Conservation (phyloP, 2,113 vertebrate species). For the Maccullochella peelii region DNA sequence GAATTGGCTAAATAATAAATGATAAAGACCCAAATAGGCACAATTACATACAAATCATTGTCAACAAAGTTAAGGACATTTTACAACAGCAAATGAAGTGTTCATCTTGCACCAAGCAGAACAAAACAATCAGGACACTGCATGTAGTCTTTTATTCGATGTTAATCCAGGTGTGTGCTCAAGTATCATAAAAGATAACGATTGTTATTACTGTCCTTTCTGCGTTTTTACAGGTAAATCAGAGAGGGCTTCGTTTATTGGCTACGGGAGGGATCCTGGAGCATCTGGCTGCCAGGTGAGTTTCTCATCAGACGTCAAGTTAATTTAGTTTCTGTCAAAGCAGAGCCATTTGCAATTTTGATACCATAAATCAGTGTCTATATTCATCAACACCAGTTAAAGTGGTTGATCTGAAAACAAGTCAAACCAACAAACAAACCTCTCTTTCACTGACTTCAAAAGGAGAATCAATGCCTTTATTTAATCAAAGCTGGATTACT, state of each 20-base stretch:
- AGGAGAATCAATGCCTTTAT: not conserved
- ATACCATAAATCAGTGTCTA: not conserved
- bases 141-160: not conserved
- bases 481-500: conserved; percentile 20
- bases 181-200: conserved; percentile 13
- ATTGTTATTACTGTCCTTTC: not conserved
- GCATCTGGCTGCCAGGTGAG: conserved; percentile 94
- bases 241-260: conserved; percentile 90
- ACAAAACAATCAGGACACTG: not conserved
- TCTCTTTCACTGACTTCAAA: not conserved
- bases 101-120: not conserved
- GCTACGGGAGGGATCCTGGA: conserved; percentile 90
- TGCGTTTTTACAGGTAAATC: conserved; percentile 88
- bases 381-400: not conserved
- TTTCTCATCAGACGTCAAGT: conserved; percentile 40
- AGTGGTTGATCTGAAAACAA: not conserved
- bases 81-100: not conserved
- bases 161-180: not conserved
- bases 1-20: not conserved
- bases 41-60: not conserved
- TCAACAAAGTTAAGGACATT: not conserved
- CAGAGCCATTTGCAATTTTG: not conserved
- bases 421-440: not conserved
- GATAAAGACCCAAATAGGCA: not conserved
- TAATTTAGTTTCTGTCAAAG: not conserved